phyloP scores from a whole-genome alignment of 2,888 invertebrate genomes.

The Scaptodrosophila latifasciaeformis region DNA sequence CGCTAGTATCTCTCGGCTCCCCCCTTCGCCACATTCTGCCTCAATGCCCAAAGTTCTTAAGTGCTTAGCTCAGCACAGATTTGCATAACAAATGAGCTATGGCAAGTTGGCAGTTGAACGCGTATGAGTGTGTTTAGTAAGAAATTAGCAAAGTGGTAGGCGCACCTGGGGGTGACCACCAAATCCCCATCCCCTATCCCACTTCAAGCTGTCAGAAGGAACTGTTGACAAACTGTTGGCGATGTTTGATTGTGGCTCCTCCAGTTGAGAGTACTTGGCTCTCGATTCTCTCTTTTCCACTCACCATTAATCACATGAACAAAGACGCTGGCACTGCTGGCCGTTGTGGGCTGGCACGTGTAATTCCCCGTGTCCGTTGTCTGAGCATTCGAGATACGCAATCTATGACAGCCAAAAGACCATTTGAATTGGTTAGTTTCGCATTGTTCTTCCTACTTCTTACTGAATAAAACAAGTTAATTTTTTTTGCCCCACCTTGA shows the following conservation, averaged over 20 bases:
- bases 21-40: too few species aligned
- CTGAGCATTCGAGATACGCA: slow-evolving; percentile 84
- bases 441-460: neutral
- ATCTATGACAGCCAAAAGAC: slow-evolving; percentile 66
- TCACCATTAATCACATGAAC: slow-evolving; percentile 93
- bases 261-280: neutral
- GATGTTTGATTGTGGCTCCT: slow-evolving; percentile 2
- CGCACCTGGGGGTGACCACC: neutral
- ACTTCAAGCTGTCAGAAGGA: too few species aligned
- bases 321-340: slow-evolving; percentile 87
- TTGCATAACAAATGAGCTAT: slow-evolving; percentile 19
- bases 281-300: slow-evolving; percentile 36
- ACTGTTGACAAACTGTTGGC: slow-evolving; percentile 32
- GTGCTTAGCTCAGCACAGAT: slow-evolving; percentile 11
- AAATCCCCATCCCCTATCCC: neutral
- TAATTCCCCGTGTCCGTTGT: slow-evolving; percentile 90
- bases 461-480: neutral
- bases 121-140: slow-evolving; percentile 1
- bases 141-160: slow-evolving; percentile 2
- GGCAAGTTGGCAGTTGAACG: neutral
- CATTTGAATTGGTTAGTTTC: neutral
- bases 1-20: too few species aligned
- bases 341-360: slow-evolving; percentile 91
- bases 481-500: slow-evolving; percentile 75
- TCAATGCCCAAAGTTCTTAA: neutral